Evolutionary conservation across 2,888 invertebrate genomes (phyloP), one percentile per base, ranked within the genome.

Genomic region (Clivina fossor): DNA sequence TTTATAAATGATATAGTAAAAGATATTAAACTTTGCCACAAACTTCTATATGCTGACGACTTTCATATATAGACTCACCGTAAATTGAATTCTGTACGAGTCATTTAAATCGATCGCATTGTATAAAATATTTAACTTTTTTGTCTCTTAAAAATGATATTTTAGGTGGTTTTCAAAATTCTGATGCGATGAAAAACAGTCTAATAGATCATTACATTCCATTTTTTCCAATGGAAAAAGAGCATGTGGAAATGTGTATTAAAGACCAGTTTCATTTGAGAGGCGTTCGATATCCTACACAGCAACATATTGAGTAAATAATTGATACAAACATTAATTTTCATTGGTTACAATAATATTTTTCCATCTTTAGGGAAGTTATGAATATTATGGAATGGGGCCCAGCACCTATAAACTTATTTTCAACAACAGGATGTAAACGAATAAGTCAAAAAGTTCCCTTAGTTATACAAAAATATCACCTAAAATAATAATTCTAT

Each of bases 181-280:
- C 93, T 49, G 83, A 86, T 58, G 77, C 93, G 1, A 93, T 99
- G 63, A 84, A 86, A 57, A 83, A 85, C 28, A 88, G 88, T 73
- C 77, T 97, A 37, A 91, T 99, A 57, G 95, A 96, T 72, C 89
- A 93, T 68, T 96, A 89, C 71, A 80, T 99, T 60, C 98, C 99
- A 40, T 99, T 98, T 71, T 73, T 99, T 61, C 98, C 98, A 1
- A 72, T 99, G 61, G 94, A 96, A 74, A 81, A 88, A 65, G 70
- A 74, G 2, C 97, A 98, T 73, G 84, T 98, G 0, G 78, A 79
- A 62, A 73, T 81, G 66, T 98, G 97, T 72, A 82, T 92, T 19
- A 65, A 74, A 51, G 82, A 83, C 28, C 87, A 88, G 68, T 86
- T 90, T 61, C 56, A 44, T 38, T 50, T 63, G 44, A 60, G 69